Conservation (phyloP, 2,113 vertebrate genomes). For the Dasyornis broadbenti region DNA sequence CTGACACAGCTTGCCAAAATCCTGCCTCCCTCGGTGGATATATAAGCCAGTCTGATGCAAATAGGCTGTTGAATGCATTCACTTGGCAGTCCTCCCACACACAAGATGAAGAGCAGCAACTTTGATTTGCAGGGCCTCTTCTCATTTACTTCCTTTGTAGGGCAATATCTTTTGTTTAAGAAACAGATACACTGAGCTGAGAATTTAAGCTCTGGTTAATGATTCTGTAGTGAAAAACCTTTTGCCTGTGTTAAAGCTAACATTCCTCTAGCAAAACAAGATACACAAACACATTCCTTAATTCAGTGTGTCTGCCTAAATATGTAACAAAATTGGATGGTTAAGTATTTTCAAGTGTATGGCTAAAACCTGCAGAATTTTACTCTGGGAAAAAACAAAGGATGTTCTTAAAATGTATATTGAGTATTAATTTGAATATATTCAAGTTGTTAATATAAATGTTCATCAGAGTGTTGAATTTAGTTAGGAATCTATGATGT, state of each 20-base stretch:
- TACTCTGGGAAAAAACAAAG: background rate
- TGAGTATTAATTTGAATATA: background rate
- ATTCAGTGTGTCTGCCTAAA: background rate
- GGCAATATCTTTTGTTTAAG: background rate
- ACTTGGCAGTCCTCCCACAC: conserved; percentile 24
- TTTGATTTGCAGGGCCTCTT: conserved; percentile 16
- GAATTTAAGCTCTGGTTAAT: background rate
- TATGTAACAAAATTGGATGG: background rate
- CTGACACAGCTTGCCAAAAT: conserved; percentile 33
- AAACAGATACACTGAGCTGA: background rate
- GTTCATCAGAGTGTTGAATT: background rate
- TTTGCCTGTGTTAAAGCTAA: background rate
- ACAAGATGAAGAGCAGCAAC: conserved; percentile 6
- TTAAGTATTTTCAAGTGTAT: background rate
- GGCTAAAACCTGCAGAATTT: background rate
- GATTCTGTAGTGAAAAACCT: background rate
- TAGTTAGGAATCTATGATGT: background rate
- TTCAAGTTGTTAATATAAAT: background rate
- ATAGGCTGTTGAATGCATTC: conserved; percentile 24
- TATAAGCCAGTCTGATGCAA: conserved; percentile 30
- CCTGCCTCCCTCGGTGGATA: background rate
- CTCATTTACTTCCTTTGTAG: background rate
- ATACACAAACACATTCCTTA: background rate
- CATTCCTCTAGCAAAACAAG: background rate
- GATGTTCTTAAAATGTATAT: background rate